Base-by-base conservation (phyloP, 2,888 invertebrate species). In the Congeria kusceri region DNA sequence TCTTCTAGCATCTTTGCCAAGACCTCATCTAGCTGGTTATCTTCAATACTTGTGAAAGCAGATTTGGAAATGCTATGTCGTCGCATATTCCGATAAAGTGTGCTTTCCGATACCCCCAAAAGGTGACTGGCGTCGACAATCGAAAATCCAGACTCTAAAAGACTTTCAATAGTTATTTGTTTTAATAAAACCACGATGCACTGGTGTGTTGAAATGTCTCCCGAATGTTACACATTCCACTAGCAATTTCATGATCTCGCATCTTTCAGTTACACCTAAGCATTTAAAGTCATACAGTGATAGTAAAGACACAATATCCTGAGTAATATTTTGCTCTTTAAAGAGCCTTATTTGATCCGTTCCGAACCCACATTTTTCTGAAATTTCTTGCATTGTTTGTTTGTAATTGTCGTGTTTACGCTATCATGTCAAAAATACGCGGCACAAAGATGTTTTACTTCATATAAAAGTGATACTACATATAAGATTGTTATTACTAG, bases 21-120 rank as follows among this genome's bases (percentile, higher is more conserved):
- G 23, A 53, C 53, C 23, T n/a, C 23, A 53, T 53, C 53, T 23
- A 53, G 53, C 15, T 53, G 53, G 53, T 53, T 3, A 53, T 53
- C 53, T 53, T 53, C 53, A n/a, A 53, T 53, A 53, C n/a, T 53
- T 53, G 53, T 53, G 15, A 53, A 53, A n/a, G 23, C 53, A n/a
- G 23, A 23, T 53, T 53, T 53, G 23, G 53, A 53, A 53, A 53
- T 53, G 53, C 23, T 53, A 23, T 53, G 23, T 53, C n/a, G n/a
- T 53, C 53, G 53, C 53, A 53, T 53, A 20, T 53, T 53, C n/a
- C 53, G 53, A 53, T 53, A 53, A n/a, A n/a, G n/a, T 53, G 53
- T 4, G 53, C 53, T 53, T 53, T 53, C 53, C 15, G 53, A 53
- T 20, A 53, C 53, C n/a, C 53, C 53, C 53, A 53, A 53, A 53